Conservation (phyloP, 2,113 vertebrate genomes). For the Hemibagrus wyckioides region DNA sequence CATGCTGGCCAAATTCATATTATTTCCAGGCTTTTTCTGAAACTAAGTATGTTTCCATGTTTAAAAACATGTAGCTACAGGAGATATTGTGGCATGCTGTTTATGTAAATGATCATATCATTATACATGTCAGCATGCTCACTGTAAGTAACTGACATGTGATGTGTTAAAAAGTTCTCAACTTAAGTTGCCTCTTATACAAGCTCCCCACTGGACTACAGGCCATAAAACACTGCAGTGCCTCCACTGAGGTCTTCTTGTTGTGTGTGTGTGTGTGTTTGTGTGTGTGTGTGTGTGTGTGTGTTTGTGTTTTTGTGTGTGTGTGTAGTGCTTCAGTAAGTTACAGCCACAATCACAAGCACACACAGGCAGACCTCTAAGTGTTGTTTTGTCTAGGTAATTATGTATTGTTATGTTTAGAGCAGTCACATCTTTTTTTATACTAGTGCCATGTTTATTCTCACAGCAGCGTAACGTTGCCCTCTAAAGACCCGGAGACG, state of each 20-base stretch:
- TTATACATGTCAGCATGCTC: not conserved
- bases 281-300: not conserved
- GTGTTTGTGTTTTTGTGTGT: not conserved
- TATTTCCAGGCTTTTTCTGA: not conserved
- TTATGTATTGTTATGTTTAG: constrained; percentile 1
- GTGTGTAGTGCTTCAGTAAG: not conserved
- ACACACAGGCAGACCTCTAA: not conserved
- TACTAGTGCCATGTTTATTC: not conserved
- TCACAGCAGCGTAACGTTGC: not conserved
- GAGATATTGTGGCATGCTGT: not conserved
- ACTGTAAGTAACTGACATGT: too few relatives aligned
- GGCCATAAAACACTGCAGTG: not conserved
- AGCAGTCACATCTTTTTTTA: not conserved
- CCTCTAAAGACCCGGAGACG: not conserved
- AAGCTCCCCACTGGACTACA: not conserved
- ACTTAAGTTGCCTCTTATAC: not conserved
- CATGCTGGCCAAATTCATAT: too few relatives aligned
- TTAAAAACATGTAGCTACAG: not conserved
- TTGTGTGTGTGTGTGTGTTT: too few relatives aligned
- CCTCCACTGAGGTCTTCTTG: not conserved
- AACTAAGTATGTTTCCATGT: not conserved
- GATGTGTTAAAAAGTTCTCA: not conserved
- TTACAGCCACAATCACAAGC: not conserved
- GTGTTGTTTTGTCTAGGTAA: constrained; percentile 27
- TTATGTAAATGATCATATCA: not conserved